Percentiles rank a stretch among this genome's conserved stretches.
Evolutionary conservation across 2,797 vertebrate genomes (phyloP).

Genomic region (Pelobates cultripes): DNA sequence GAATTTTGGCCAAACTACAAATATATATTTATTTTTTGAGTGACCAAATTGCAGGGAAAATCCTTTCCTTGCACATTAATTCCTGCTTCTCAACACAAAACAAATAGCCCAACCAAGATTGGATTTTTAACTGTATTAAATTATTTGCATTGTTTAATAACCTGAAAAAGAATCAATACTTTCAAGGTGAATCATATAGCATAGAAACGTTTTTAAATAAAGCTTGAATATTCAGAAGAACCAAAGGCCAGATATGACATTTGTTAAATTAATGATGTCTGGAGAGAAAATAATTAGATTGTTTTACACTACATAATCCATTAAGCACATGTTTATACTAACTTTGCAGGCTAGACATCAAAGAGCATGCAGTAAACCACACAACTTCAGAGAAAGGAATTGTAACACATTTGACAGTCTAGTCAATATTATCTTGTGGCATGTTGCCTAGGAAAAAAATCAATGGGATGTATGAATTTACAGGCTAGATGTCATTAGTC

Average conservation of each 20-base stretch:
- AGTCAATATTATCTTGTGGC: slow-evolving; percentile 9
- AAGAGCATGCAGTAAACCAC: slow-evolving; percentile 19
- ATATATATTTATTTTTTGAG: too few species aligned
- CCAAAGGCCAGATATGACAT: slow-evolving; percentile 22
- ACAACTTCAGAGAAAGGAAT: slow-evolving; percentile 7
- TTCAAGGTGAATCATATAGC: not conserved
- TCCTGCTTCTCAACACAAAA: too few species aligned
- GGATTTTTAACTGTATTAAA: not conserved
- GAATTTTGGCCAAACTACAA: too few species aligned
- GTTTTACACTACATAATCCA: slow-evolving; percentile 18
- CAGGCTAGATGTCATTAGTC: slow-evolving; percentile 11
- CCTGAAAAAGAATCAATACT: not conserved
- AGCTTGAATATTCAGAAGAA: slow-evolving; percentile 4
- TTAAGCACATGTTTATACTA: slow-evolving; percentile 8
- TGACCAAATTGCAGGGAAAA: too few species aligned
- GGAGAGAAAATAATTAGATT: slow-evolving; percentile 23
- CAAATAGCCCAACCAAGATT: not conserved
- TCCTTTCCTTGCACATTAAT: too few species aligned
- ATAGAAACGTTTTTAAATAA: not conserved
- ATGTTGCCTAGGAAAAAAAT: slow-evolving; percentile 29
- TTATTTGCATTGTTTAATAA: not conserved
- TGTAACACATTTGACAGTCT: slow-evolving; percentile 21
- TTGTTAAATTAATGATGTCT: slow-evolving; percentile 18
- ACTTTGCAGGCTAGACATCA: slow-evolving; percentile 14
- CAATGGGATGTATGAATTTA: not conserved